These are phyloP conservation scores for Tragelaphus oryx DNA, from an alignment of 2,797 vertebrate genomes.

Conservation along the genomic window DNA sequence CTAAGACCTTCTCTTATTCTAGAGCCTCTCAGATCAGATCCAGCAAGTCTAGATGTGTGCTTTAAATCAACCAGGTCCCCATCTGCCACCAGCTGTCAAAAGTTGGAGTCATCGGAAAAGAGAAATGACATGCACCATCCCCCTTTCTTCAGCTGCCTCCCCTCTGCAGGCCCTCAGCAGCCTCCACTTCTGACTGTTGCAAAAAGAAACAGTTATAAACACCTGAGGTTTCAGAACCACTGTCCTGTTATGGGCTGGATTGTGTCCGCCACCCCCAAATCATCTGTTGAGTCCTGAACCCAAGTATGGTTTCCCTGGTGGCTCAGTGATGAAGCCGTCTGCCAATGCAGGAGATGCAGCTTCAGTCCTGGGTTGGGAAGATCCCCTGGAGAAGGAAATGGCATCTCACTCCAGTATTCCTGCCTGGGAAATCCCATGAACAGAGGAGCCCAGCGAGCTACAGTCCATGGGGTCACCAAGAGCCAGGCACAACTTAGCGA, in stretches of 20 bases:
- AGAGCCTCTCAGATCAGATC: background rate
- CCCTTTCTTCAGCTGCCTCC: background rate
- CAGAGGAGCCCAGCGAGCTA: background rate
- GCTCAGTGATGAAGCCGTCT: background rate
- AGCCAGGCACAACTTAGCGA: accelerated
- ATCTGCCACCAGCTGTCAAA: background rate
- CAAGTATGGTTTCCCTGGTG: background rate
- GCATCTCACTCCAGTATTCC: background rate
- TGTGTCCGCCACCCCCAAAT: background rate
- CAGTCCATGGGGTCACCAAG: background rate
- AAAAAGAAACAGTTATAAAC: background rate
- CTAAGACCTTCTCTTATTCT: background rate
- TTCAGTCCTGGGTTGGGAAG: background rate
- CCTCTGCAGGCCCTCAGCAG: background rate
- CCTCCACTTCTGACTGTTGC: background rate
- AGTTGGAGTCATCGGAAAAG: background rate
- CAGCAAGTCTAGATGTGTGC: background rate
- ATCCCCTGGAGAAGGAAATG: background rate
- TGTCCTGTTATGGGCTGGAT: background rate
- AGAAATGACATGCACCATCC: background rate
- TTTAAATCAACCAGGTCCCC: background rate
- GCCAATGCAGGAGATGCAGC: background rate
- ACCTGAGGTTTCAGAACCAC: background rate
- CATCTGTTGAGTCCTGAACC: background rate
- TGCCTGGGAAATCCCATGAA: background rate